Evolutionary conservation across 2,113 vertebrate genomes (phyloP), one percentile per base, ranked within the genome.

Genomic region (Helogale parvula): DNA sequence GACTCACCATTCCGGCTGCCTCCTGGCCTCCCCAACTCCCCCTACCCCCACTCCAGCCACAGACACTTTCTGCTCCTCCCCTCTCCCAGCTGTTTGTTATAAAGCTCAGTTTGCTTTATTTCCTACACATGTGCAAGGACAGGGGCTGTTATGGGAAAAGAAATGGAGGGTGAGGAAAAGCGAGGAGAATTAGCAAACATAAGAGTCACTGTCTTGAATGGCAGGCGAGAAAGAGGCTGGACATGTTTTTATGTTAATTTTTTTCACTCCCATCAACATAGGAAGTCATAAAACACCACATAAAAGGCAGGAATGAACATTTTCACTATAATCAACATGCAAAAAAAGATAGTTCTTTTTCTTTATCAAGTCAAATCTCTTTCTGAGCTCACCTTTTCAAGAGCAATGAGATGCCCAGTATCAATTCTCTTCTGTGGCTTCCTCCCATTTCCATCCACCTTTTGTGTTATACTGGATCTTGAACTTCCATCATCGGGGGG

Each of bases 1-100:
- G 9, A 38, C 35, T 35, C 35, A 72, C 15, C 23, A 0, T 0
- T 50, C 52, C 3, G 21, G 23, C 25, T 0, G 0, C 33, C 60
- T 88, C 52, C 4, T 14, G 50, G 15, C 0, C 41, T 72, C 52
- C 19, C 52, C 57, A 12, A 13, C 47, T 41, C 19, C 4, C 57
- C 16, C 19, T 6, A 12, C 11, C 13, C 66, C 66, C 2, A 3
- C 14, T 14, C 0, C 21, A 60, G 57, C 19, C 31, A 3, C n/a
- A 1, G 27, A 45, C 14, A 1, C 68, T 87, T 81, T 90, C 41
- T 50, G 35, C 16, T 65, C 38, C 7, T 38, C 52, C 47, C 33
- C 10, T 17, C 41, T 76, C 77, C 16, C 74, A 31, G 6, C 15
- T 4, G 60, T 97, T 66, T 80, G 54, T 69, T 80, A 63, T 68